These are phyloP conservation scores for Sericinus montela DNA, from an alignment of 2,888 invertebrate species.

Conservation along the genomic window DNA sequence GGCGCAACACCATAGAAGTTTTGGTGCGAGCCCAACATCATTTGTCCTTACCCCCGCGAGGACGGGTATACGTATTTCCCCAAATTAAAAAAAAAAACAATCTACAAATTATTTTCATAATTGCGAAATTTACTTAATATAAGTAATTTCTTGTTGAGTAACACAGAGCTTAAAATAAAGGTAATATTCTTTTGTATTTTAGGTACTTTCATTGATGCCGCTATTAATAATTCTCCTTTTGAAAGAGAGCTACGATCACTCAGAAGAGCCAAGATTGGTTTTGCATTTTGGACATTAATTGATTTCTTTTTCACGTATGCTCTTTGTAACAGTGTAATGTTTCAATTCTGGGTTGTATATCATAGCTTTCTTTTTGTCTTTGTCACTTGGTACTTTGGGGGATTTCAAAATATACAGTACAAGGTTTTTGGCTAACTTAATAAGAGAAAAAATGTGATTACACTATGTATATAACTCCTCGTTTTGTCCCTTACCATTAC, in stretches of 20 bases:
- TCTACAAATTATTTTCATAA: no score
- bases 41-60: no score
- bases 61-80: no score
- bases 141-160: no score
- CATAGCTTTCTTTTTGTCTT: constrained; percentile 76
- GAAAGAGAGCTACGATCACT: constrained; percentile 47
- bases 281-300: constrained; percentile 83
- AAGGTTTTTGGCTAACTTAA: constrained; percentile 55
- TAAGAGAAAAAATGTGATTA: constrained; percentile 4
- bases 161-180: not conserved
- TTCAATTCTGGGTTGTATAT: constrained; percentile 76
- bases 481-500: not conserved
- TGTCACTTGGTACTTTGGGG: constrained; percentile 77
- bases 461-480: not conserved
- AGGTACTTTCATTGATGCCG: constrained; percentile 56
- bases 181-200: constrained; percentile 33
- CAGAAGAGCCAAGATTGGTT: constrained; percentile 58
- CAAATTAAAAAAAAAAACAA: no score
- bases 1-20: no score
- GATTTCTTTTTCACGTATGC: constrained; percentile 68
- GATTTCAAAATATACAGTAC: constrained; percentile 80
- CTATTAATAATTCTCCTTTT: constrained; percentile 40
- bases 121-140: no score
- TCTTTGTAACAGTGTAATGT: constrained; percentile 56
- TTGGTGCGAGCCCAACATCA: no score